Conservation (phyloP, 2,113 vertebrate species). For the Lates calcarifer region DNA sequence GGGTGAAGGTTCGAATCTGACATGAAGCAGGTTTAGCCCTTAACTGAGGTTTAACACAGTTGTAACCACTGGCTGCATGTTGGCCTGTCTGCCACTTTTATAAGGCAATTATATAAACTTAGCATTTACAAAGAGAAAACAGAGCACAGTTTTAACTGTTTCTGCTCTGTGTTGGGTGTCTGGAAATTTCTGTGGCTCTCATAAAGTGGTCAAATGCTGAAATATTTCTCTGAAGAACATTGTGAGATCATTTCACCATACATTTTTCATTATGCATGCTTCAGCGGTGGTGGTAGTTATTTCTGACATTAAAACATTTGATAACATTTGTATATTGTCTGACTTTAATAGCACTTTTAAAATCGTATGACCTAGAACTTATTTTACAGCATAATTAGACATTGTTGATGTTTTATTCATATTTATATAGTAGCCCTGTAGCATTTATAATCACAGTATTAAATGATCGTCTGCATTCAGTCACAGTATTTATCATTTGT, state of each 20-base stretch:
- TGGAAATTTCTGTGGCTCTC: slow-evolving; percentile 51
- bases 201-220: slow-evolving; percentile 41
- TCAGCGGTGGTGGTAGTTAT: neutral
- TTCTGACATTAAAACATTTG: slow-evolving; percentile 18
- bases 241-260: slow-evolving; percentile 1
- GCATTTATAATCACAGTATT: neutral
- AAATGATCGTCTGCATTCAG: neutral
- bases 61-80: slow-evolving; percentile 56
- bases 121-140: slow-evolving; percentile 58
- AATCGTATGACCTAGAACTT: neutral
- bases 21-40: slow-evolving; percentile 48
- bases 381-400: neutral
- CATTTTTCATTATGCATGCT: slow-evolving; percentile 40
- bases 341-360: neutral
- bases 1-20: slow-evolving; percentile 40
- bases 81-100: slow-evolving; percentile 62
- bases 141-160: slow-evolving; percentile 19
- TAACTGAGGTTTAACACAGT: slow-evolving; percentile 37
- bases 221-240: slow-evolving; percentile 35
- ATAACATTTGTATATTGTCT: neutral
- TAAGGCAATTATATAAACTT: slow-evolving; percentile 68
- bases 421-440: neutral
- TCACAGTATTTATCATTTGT: neutral
- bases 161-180: slow-evolving; percentile 37
- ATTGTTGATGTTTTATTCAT: neutral